Evolutionary conservation across 2,797 vertebrate species (phyloP), one percentile per base, ranked within the genome.

Genomic region (Phylloscopus collybita): DNA sequence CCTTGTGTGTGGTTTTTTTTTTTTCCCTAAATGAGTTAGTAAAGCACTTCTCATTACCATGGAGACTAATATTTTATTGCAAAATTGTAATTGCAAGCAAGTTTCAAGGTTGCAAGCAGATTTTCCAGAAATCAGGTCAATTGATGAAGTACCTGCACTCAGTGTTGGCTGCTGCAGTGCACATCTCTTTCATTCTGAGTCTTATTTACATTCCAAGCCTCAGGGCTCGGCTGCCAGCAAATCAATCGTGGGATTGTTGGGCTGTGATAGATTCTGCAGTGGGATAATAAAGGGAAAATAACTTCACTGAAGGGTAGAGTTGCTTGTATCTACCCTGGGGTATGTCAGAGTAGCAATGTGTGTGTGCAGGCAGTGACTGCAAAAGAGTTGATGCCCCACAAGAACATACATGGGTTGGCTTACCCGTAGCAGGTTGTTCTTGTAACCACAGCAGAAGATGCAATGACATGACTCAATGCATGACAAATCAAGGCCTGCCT

Each of bases 161-260:
- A n/a, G 62, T 62, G 73, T 75, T 5, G 3, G n/a, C 89, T 96
- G 82, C 95, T 86, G 89, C 87, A 86, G 59, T 51, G 82, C 85
- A 90, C 91, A 88, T 94, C 92, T 78, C 92, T 96, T 91, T 88
- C 60, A 89, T 88, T 91, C 73, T 7, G 5, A 84, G 72, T 94
- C 92, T 96, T 96, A 93, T 96, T 97, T 96, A 95, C 89, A 96
- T 97, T 95, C 87, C 88, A 80, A 93, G 90, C 95, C 89, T 62
- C 62, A 78, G 90, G 96, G 88, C 83, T 95, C 2, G 0, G 78
- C 91, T 95, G 89, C 93, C 89, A 94, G 90, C 89, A 91, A 92
- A 96, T 96, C 93, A 97, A 91, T 94, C 38, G 69, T 90, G 80
- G 93, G 86, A 90, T 94, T 97, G 89, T 86, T 96, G 93, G 90